These are phyloP conservation scores for Scomber scombrus DNA, from an alignment of 2,113 vertebrate species.

Conservation along the genomic window DNA sequence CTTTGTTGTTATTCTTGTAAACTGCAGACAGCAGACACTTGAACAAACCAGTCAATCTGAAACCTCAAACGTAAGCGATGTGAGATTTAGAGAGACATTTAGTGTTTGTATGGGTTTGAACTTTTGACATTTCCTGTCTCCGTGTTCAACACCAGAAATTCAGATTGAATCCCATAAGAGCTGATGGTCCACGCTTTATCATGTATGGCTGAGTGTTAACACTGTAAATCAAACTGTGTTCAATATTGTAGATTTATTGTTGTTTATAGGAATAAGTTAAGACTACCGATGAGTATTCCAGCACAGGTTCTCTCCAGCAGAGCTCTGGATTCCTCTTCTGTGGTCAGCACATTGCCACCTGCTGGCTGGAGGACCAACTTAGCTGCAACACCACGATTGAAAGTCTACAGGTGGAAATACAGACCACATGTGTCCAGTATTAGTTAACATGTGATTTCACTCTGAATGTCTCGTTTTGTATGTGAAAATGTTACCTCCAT, in stretches of 20 bases:
- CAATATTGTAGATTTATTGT: background rate
- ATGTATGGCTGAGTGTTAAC: background rate
- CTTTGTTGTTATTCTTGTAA: too few relatives aligned
- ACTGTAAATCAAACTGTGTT: background rate
- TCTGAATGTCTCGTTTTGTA: background rate
- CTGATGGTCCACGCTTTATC: background rate
- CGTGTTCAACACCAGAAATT: too few relatives aligned
- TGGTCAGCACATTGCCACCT: constrained; percentile 88
- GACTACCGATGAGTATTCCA: constrained; percentile 86
- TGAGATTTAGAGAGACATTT: too few relatives aligned
- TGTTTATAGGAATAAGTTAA: background rate
- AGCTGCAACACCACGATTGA: constrained; percentile 84
- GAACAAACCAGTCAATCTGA: too few relatives aligned
- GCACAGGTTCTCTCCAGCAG: constrained; percentile 87
- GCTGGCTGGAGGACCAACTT: constrained; percentile 86
- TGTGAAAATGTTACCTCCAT: constrained; percentile 84
- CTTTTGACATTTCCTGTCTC: too few relatives aligned
- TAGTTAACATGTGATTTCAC: background rate
- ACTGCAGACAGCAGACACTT: too few relatives aligned
- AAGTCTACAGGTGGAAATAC: constrained; percentile 66
- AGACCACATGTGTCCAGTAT: background rate
- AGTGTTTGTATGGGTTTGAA: too few relatives aligned
- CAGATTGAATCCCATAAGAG: too few relatives aligned
- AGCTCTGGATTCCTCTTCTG: constrained; percentile 88
- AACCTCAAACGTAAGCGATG: too few relatives aligned